Evolutionary conservation across 2,888 invertebrate species (phyloP).

Genomic region (Trichopoda pennipes): DNA sequence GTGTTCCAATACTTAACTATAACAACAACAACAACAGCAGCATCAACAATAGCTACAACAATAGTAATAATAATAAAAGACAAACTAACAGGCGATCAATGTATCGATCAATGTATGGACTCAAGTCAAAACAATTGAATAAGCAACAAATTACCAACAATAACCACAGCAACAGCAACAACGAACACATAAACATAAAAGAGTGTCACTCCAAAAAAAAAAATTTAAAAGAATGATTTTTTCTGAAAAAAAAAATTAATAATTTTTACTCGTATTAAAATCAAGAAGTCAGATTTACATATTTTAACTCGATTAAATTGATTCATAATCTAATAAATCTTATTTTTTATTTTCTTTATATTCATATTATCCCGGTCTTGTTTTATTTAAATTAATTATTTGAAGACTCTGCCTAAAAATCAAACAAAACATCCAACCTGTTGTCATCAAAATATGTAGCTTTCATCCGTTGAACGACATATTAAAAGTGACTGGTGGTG

Average conservation of each 20-base stretch:
- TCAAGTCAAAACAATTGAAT: slow-evolving; percentile 35
- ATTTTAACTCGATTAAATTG: too few species aligned
- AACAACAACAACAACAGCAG: slow-evolving; percentile 5
- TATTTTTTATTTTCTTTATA: neutral
- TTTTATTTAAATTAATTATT: neutral
- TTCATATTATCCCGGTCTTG: neutral
- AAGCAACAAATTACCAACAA: slow-evolving; percentile 27
- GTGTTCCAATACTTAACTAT: slow-evolving; percentile 17
- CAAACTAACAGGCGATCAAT: slow-evolving; percentile 26
- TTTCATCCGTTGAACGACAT: slow-evolving; percentile 20
- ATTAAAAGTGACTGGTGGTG: slow-evolving; percentile 53
- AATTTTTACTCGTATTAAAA: too few species aligned
- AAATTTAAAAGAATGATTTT: slow-evolving; percentile 8
- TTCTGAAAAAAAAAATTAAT: too few species aligned
- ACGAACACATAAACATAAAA: neutral
- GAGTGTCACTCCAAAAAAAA: slow-evolving; percentile 14
- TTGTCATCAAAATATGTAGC: slow-evolving; percentile 40
- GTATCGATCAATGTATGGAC: slow-evolving; percentile 34
- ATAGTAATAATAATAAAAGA: neutral
- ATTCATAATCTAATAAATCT: too few species aligned
- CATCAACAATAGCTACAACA: neutral
- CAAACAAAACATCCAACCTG: slow-evolving; percentile 62
- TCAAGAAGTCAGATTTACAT: too few species aligned
- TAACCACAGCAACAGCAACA: neutral
- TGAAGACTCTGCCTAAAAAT: slow-evolving; percentile 10